These are phyloP conservation scores for Pomatostomus ruficeps DNA, from an alignment of 2,113 vertebrate genomes.

Conservation along the genomic window DNA sequence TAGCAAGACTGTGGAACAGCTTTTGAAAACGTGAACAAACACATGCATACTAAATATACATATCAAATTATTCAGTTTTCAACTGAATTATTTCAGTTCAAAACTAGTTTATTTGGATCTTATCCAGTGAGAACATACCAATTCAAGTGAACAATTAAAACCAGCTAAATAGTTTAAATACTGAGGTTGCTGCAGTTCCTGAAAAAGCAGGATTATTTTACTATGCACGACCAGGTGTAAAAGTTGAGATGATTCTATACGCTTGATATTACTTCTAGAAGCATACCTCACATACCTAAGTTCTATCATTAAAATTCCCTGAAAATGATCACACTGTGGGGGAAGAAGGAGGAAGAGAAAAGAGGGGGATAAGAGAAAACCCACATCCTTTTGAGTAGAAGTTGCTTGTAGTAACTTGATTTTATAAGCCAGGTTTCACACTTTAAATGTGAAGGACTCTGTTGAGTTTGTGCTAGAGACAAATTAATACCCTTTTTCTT, in stretches of 20 bases:
- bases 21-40: background rate
- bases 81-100: background rate
- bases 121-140: background rate
- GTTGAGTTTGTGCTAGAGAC: background rate
- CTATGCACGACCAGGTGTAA: background rate
- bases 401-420: background rate
- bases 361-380: fast-evolving
- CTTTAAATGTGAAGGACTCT: background rate
- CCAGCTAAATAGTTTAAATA: background rate
- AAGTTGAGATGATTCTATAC: background rate
- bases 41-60: background rate
- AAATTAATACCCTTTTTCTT: background rate
- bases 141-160: background rate
- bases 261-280: background rate
- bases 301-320: background rate
- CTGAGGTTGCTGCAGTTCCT: background rate
- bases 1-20: background rate
- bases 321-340: background rate
- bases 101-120: background rate
- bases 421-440: background rate
- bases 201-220: background rate
- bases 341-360: background rate
- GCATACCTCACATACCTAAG: background rate
- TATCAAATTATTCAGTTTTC: no score
- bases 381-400: background rate